A percentile compares a stretch with the other conserved stretches of the same genome.
Conservation (phyloP, 1,140 invertebrate genomes). For the Caenorhabditis remanei region DNA sequence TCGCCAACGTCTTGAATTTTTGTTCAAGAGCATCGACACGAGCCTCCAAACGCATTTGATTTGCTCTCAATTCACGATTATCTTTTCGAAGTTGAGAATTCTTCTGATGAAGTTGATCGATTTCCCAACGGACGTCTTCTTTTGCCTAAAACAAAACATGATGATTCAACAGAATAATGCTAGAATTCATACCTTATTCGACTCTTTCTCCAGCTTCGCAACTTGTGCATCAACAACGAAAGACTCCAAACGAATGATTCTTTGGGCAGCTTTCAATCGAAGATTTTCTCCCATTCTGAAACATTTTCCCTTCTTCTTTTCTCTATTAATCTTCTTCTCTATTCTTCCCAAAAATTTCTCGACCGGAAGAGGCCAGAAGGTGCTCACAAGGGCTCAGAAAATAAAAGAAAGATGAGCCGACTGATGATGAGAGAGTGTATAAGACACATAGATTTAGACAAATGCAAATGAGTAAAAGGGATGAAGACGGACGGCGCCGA, state of each 20-base stretch:
- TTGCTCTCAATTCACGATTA: conserved; percentile 73
- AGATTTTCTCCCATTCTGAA: conserved; percentile 74
- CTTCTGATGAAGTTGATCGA: conserved; percentile 75
- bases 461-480: conserved; percentile 38
- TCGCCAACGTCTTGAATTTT: conserved; percentile 76
- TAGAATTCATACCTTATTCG: conserved; percentile 49
- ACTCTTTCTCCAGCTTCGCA: conserved; percentile 71
- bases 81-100: conserved; percentile 75
- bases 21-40: conserved; percentile 73
- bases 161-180: not conserved
- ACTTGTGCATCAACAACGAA: conserved; percentile 75
- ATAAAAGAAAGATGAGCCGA: conserved; percentile 40
- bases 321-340: not conserved
- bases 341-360: not conserved
- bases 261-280: conserved; percentile 73
- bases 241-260: conserved; percentile 74
- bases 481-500: conserved; percentile 29
- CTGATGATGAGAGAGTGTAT: not conserved
- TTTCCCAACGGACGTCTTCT: conserved; percentile 75
- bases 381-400: conserved; percentile 19
- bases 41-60: conserved; percentile 71
- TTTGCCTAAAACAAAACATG: conserved; percentile 66
- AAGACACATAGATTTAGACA: not conserved
- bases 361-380: conserved; percentile 30
- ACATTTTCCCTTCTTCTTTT: conserved; percentile 42